Conservation (phyloP, 2,888 invertebrate species). For the Pocota personata region DNA sequence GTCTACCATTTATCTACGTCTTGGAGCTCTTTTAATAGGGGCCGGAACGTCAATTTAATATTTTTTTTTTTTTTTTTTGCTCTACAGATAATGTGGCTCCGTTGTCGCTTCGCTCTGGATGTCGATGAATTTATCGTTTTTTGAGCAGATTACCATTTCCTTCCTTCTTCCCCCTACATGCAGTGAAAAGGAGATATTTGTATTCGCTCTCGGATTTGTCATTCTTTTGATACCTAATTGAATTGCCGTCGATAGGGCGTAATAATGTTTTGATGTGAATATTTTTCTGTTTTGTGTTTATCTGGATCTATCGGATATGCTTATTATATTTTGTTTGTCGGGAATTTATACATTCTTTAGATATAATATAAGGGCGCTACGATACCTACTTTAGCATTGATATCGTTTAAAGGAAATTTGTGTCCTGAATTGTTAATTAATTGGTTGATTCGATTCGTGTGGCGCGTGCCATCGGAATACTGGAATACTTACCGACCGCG, state of each 20-base stretch:
- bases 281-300: conserved; percentile 8
- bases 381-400: conserved; percentile 18
- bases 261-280: conserved; percentile 60
- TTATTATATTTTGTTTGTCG: conserved; percentile 37
- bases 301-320: neutral
- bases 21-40: conserved; percentile 42
- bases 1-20: conserved; percentile 52
- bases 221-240: conserved; percentile 67
- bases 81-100: conserved; percentile 8
- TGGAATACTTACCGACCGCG: neutral
- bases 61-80: conserved; percentile 14
- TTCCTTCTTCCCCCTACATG: conserved; percentile 9
- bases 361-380: conserved; percentile 26
- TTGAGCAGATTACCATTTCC: conserved; percentile 38
- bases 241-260: conserved; percentile 66
- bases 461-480: neutral
- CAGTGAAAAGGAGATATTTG: neutral
- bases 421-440: conserved; percentile 44
- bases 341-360: conserved; percentile 49
- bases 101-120: conserved; percentile 30
- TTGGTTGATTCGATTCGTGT: conserved; percentile 4
- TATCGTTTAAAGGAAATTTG: conserved; percentile 13
- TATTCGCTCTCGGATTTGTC: conserved; percentile 49
- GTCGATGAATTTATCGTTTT: conserved; percentile 37
- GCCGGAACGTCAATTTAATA: conserved; percentile 33